Conservation (phyloP, 2,113 vertebrate species). For the Odobenus rosmarus region DNA sequence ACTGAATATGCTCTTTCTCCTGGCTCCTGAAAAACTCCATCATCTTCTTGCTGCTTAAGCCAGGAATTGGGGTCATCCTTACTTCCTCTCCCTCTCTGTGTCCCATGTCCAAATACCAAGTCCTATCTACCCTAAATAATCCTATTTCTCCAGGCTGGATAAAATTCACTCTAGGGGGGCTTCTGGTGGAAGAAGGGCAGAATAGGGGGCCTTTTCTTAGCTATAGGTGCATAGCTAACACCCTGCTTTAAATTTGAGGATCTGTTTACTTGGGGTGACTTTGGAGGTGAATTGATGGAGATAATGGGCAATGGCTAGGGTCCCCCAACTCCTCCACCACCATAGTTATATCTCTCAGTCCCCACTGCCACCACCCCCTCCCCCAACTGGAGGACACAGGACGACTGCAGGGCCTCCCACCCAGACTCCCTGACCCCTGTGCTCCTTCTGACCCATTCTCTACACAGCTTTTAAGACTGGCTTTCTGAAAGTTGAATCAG, state of each 20-base stretch:
- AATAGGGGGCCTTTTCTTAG: background rate
- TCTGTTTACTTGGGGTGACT: background rate
- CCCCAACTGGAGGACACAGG: rapidly evolving
- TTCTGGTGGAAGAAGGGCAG: background rate
- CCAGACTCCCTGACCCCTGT: background rate
- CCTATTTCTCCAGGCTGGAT: background rate
- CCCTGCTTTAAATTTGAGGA: background rate
- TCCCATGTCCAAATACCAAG: background rate
- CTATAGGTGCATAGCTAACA: background rate
- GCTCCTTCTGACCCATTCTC: background rate
- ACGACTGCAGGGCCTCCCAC: background rate
- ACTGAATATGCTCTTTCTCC: background rate
- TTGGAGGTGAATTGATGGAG: background rate
- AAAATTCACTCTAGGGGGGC: background rate
- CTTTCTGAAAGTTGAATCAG: background rate
- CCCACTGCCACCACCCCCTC: background rate
- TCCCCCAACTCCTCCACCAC: background rate
- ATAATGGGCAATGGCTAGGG: background rate
- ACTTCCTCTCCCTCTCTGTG: background rate
- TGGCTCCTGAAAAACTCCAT: background rate
- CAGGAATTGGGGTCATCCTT: background rate
- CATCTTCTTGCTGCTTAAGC: background rate
- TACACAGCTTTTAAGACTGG: background rate
- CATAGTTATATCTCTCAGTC: background rate
- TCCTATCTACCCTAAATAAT: background rate